Evolutionary conservation across 2,888 invertebrate genomes (phyloP).

Genomic region (Aelia acuminata): DNA sequence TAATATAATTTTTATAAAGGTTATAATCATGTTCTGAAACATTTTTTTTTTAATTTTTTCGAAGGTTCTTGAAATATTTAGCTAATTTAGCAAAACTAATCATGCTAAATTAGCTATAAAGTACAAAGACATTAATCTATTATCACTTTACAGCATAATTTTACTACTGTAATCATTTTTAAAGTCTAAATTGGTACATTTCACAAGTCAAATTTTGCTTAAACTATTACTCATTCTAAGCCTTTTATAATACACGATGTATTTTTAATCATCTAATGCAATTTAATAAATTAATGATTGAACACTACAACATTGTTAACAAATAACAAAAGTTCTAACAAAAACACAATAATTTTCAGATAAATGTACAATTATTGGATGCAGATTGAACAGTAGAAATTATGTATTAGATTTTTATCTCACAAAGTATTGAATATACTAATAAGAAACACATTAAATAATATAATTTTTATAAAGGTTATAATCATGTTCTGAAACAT

Average conservation of each 20-base stretch:
- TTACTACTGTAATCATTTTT: too few species aligned
- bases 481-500: neutral
- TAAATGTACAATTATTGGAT: neutral
- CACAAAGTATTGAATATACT: too few species aligned
- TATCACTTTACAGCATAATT: too few species aligned
- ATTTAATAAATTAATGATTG: neutral
- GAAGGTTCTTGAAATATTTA: neutral
- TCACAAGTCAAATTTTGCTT: neutral
- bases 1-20: too few species aligned
- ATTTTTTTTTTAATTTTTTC: neutral
- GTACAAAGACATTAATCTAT: too few species aligned
- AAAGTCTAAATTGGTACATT: too few species aligned
- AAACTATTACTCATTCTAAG: neutral
- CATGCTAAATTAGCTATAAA: neutral
- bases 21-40: neutral
- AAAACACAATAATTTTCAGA: neutral
- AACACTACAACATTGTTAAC: neutral
- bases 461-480: too few species aligned
- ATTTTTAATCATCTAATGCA: neutral
- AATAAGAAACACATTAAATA: too few species aligned
- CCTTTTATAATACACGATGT: neutral
- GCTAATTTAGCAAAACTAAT: too few species aligned
- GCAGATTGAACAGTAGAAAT: too few species aligned
- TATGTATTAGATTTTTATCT: too few species aligned
- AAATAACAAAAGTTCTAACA: neutral